Conservation (phyloP, 1,140 invertebrate species). For the Trypoxylus dichotomus region DNA sequence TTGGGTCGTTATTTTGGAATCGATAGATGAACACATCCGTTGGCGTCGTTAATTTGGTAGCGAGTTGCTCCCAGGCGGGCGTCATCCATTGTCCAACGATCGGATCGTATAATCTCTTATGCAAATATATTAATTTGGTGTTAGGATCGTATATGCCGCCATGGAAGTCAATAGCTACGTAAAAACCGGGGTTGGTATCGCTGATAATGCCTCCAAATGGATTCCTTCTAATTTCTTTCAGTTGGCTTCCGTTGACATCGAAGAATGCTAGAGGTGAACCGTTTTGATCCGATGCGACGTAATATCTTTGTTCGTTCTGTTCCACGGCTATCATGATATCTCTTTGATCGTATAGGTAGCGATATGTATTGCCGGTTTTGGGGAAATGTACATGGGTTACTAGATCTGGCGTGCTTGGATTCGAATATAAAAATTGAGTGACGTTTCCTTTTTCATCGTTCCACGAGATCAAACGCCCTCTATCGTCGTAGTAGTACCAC, state of each 20-base stretch:
- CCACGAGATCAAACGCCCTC: constrained; percentile 80
- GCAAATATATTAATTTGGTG: constrained; percentile 81
- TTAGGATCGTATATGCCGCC: constrained; percentile 84
- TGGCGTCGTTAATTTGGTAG: constrained; percentile 76
- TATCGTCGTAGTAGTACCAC: constrained; percentile 92
- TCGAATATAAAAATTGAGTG: constrained; percentile 93
- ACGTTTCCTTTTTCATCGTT: constrained; percentile 88
- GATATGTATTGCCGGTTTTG: constrained; percentile 75
- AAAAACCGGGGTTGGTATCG: constrained; percentile 90
- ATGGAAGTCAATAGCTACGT: constrained; percentile 90
- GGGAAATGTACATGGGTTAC: constrained; percentile 92
- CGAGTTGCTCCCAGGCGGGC: constrained; percentile 85
- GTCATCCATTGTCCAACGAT: constrained; percentile 93
- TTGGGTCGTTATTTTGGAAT: constrained; percentile 89
- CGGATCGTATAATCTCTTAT: constrained; percentile 87
- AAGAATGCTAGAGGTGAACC: constrained; percentile 89
- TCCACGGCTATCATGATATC: constrained; percentile 82
- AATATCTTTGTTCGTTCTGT: constrained; percentile 80
- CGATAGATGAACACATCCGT: constrained; percentile 90
- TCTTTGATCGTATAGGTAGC: constrained; percentile 85
- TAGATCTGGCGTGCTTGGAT: constrained; percentile 77
- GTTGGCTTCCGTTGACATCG: constrained; percentile 83
- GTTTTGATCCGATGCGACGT: constrained; percentile 90
- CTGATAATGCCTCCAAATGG: constrained; percentile 86
- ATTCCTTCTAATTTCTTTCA: constrained; percentile 88